phyloP scores from a whole-genome alignment of 2,113 vertebrate species.

The Rhea americana region DNA sequence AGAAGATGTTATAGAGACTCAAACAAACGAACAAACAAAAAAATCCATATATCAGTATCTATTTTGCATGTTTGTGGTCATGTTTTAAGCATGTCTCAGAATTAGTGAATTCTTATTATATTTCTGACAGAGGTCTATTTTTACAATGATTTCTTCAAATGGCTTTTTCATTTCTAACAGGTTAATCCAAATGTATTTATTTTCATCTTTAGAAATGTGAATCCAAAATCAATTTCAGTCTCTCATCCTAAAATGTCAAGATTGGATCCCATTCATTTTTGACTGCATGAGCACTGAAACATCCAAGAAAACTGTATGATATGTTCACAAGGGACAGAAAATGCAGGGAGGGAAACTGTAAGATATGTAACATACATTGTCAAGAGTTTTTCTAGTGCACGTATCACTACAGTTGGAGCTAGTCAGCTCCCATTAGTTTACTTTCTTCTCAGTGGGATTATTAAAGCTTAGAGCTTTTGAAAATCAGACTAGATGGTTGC shows the following conservation, averaged over 20 bases:
- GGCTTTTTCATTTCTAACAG: not conserved
- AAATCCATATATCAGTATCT: not conserved
- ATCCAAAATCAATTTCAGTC: not conserved
- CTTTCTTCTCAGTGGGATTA: not conserved
- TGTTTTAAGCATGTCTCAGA: not conserved
- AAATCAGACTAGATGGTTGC: not conserved
- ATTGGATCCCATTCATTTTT: not conserved
- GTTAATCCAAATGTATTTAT: not conserved
- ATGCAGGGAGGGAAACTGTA: not conserved
- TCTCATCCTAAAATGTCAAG: not conserved
- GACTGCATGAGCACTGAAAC: not conserved
- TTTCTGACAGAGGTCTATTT: not conserved
- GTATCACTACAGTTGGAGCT: not conserved
- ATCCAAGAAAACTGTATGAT: not conserved
- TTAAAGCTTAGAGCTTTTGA: not conserved
- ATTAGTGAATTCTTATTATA: not conserved
- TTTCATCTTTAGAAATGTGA: not conserved
- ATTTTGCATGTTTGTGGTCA: not conserved
- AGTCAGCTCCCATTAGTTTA: not conserved
- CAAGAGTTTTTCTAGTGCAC: not conserved
- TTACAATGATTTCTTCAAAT: not conserved
- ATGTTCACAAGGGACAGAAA: not conserved
- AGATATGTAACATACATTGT: not conserved
- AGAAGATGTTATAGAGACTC: not conserved
- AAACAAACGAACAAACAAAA: not conserved